These are phyloP conservation scores for Seriola quinqueradiata DNA, from an alignment of 2,113 vertebrate species.

Conservation along the genomic window DNA sequence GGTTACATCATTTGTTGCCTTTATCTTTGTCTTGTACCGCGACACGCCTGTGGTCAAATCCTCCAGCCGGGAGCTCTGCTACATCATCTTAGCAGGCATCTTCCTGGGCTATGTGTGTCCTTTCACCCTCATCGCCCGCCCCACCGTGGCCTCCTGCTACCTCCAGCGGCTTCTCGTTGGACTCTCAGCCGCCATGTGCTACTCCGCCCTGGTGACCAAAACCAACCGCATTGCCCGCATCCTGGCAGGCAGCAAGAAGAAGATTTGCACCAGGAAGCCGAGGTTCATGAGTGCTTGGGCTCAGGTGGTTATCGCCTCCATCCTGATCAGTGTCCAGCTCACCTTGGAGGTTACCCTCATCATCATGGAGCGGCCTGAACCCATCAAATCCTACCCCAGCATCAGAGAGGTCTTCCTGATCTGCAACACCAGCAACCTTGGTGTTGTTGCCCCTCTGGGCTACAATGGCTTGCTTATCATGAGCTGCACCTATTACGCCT, in stretches of 20 bases:
- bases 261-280: constrained; percentile 97
- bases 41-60: constrained; percentile 99
- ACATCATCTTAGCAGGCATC: constrained; percentile 97
- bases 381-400: constrained; percentile 95
- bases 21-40: constrained; percentile 95
- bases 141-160: constrained; percentile 94
- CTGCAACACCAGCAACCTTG: constrained; percentile 98
- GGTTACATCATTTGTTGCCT: constrained; percentile 95
- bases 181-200: constrained; percentile 97
- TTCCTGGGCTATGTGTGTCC: constrained; percentile 97
- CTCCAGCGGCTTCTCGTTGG: constrained; percentile 96
- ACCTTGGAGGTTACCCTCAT: constrained; percentile 93
- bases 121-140: constrained; percentile 95
- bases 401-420: constrained; percentile 97
- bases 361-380: constrained; percentile 95
- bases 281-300: constrained; percentile 99
- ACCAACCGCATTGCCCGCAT: constrained; percentile 98
- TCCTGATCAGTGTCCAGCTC: constrained; percentile 93
- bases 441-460: constrained; percentile 94
- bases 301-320: constrained; percentile 94
- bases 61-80: constrained; percentile 97
- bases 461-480: constrained; percentile 98
- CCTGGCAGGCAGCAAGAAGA: constrained; percentile 98
- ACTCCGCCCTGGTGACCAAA: constrained; percentile 96
- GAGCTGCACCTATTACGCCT: constrained; percentile 99